Percentiles rank a stretch among this genome's conserved stretches.
Evolutionary conservation across 1,140 invertebrate genomes (phyloP).

Genomic region (Diabrotica virgifera): DNA sequence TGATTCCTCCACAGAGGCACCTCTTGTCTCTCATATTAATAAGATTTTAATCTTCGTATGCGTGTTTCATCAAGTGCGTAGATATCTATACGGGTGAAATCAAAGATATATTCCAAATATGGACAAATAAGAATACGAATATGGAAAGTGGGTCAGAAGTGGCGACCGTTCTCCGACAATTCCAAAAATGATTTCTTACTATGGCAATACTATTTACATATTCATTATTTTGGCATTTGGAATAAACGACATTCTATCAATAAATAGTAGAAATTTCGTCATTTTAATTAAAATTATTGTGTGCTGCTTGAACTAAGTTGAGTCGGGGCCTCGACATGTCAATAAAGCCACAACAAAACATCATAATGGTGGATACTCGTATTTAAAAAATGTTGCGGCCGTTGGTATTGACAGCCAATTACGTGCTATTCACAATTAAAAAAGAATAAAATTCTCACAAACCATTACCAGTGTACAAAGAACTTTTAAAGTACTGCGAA

Average conservation of each 20-base stretch:
- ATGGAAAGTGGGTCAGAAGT: background rate
- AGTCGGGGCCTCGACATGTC: too few species aligned
- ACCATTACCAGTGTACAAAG: too few species aligned
- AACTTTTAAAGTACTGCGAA: too few species aligned
- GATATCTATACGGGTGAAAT: conserved; percentile 2
- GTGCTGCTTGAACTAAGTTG: background rate
- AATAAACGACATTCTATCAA: background rate
- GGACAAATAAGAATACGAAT: background rate
- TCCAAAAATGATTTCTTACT: background rate
- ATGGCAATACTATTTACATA: background rate
- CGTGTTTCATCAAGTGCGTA: background rate
- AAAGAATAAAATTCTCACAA: too few species aligned
- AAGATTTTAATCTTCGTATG: background rate
- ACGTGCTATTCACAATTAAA: too few species aligned
- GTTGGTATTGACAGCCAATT: too few species aligned
- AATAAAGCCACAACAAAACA: too few species aligned
- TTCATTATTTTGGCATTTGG: conserved; percentile 1
- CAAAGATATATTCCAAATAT: background rate
- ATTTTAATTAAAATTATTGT: background rate
- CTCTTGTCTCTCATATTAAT: background rate
- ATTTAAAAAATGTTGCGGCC: too few species aligned
- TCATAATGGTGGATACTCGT: too few species aligned
- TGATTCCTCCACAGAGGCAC: background rate
- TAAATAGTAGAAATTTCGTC: background rate
- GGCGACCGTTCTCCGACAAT: conserved; percentile 1